Evolutionary conservation across 1,140 invertebrate species (phyloP).

Genomic region (Dryas iulia): DNA sequence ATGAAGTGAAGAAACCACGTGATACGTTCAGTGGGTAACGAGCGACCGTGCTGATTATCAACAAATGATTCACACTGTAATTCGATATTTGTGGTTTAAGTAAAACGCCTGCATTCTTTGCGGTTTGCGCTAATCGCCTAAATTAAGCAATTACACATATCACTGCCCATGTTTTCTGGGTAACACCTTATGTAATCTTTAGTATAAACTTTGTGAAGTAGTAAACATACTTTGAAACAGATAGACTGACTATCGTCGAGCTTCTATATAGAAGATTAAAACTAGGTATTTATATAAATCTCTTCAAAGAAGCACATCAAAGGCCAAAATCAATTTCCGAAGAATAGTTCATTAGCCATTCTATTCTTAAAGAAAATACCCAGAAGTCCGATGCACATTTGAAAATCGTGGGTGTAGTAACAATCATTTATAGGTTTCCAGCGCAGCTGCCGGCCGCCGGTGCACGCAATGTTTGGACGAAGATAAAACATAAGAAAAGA

Average conservation of each 20-base stretch:
- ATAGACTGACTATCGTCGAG: neutral
- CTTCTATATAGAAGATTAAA: neutral
- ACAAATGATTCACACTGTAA: slow-evolving; percentile 47
- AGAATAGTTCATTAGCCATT: slow-evolving; percentile 18
- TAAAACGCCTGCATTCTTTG: slow-evolving; percentile 28
- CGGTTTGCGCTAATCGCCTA: slow-evolving; percentile 29
- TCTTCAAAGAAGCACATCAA: slow-evolving; percentile 3
- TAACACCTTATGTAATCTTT: neutral
- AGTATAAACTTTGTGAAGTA: too few species aligned
- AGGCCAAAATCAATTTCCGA: slow-evolving; percentile 3
- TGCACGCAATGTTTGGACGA: slow-evolving; percentile 74
- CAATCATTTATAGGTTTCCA: slow-evolving; percentile 73
- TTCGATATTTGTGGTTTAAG: slow-evolving; percentile 46
- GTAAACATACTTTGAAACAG: too few species aligned
- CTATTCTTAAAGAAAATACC: slow-evolving; percentile 41
- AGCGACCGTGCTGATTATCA: slow-evolving; percentile 29
- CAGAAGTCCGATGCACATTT: slow-evolving; percentile 47
- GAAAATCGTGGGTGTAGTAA: slow-evolving; percentile 66
- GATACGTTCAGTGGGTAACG: slow-evolving; percentile 43
- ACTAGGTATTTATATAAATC: neutral
- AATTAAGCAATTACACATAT: slow-evolving; percentile 16
- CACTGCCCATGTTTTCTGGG: neutral
- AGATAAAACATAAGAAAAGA: slow-evolving; percentile 67
- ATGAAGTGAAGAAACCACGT: slow-evolving; percentile 61
- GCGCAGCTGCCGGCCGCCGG: slow-evolving; percentile 71